phyloP scores from a whole-genome alignment of 2,888 invertebrate genomes.

The Drosophila pseudotalamancana region DNA sequence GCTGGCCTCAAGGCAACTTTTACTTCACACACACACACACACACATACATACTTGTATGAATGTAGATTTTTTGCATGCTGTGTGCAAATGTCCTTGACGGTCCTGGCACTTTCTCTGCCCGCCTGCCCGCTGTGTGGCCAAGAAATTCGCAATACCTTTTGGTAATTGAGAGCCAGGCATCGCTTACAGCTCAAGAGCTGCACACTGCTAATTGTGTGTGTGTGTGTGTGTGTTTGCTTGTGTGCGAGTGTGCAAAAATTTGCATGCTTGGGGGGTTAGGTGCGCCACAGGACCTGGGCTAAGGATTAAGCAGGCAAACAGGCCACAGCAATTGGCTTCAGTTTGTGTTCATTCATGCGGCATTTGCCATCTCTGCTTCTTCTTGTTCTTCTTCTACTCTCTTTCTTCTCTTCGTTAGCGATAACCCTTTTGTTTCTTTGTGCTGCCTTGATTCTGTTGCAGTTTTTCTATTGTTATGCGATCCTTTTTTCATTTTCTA shows the following conservation, averaged over 20 bases:
- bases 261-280: slow-evolving; percentile 63
- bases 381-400: not conserved
- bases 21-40: not conserved
- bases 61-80: slow-evolving; percentile 44
- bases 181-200: slow-evolving; percentile 47
- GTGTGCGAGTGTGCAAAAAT: slow-evolving; percentile 45
- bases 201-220: slow-evolving; percentile 50
- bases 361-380: slow-evolving; percentile 17
- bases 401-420: slow-evolving; percentile 44
- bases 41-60: not conserved
- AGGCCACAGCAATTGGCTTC: slow-evolving; percentile 42
- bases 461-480: slow-evolving; percentile 23
- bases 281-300: slow-evolving; percentile 12
- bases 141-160: slow-evolving; percentile 51
- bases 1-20: slow-evolving; percentile 11
- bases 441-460: slow-evolving; percentile 37
- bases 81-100: slow-evolving; percentile 52
- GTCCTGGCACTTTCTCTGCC: slow-evolving; percentile 58
- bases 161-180: slow-evolving; percentile 48
- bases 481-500: slow-evolving; percentile 2
- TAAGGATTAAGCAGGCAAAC: slow-evolving; percentile 16
- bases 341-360: slow-evolving; percentile 55
- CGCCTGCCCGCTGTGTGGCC: slow-evolving; percentile 42
- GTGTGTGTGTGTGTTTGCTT: slow-evolving; percentile 22
- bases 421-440: too few species aligned